Percentiles rank a stretch among this genome's conserved stretches.
These are phyloP conservation scores for Cynaeus angustus DNA, from an alignment of 2,888 invertebrate species.

Conservation along the genomic window DNA sequence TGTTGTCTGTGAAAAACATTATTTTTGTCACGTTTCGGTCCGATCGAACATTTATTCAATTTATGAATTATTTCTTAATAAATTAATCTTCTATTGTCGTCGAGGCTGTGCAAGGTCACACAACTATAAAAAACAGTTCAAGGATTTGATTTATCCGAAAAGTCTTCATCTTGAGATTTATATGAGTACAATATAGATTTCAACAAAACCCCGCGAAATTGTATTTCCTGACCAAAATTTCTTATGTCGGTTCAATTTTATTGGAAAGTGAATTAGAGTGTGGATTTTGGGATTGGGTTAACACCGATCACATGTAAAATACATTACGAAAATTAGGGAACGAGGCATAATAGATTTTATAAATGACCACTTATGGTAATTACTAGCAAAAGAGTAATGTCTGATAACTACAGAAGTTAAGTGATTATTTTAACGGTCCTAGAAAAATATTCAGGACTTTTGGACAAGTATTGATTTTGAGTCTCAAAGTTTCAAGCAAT, in stretches of 20 bases:
- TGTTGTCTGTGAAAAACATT: neutral
- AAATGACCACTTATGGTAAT: neutral
- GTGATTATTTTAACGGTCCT: neutral
- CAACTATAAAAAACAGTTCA: slow-evolving; percentile 5
- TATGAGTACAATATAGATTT: slow-evolving; percentile 11
- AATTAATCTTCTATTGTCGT: slow-evolving; percentile 15
- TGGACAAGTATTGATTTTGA: neutral
- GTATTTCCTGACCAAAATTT: slow-evolving; percentile 10
- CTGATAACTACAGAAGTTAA: neutral
- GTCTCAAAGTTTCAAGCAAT: neutral
- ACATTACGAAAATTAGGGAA: neutral
- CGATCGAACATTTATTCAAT: slow-evolving; percentile 25
- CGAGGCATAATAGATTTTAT: neutral
- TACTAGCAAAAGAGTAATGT: neutral
- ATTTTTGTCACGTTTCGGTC: neutral
- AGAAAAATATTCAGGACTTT: neutral
- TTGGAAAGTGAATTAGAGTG: slow-evolving; percentile 4
- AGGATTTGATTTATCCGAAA: slow-evolving; percentile 17
- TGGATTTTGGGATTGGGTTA: slow-evolving; percentile 1
- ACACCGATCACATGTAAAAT: neutral
- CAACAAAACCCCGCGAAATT: slow-evolving; percentile 10
- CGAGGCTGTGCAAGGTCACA: slow-evolving; percentile 8
- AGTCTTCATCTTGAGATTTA: slow-evolving; percentile 6
- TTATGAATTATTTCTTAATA: slow-evolving; percentile 27
- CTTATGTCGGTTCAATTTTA: slow-evolving; percentile 8